Base-by-base conservation (phyloP, 2,888 invertebrate species). In the Acanthosepion lycidas region DNA sequence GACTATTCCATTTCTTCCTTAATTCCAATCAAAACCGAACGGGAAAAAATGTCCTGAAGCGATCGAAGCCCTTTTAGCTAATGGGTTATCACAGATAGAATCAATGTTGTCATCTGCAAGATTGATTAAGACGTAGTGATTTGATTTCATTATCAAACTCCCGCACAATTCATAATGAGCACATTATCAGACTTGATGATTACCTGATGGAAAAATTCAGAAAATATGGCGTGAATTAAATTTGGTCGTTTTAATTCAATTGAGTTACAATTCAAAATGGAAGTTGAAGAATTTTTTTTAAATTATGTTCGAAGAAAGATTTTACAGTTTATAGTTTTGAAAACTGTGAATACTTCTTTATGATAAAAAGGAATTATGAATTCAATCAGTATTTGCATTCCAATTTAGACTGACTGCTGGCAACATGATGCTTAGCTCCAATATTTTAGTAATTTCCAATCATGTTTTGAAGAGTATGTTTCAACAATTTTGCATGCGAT, bases 31-130 rank as follows among this genome's bases (percentile, higher is more conserved):
- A 78, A n/a, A n/a, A 78, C 18, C n/a, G 18, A 78, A 78, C 15
- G n/a, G 18, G 42, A 64, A 33, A 78, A 78, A 78, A 78, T 78
- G 78, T 78, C 78, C 33, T 33, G n/a, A 78, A 33, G 78, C 78
- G 78, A 78, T 78, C 33, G 78, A 78, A 78, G 15, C 78, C 15
- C n/a, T 20, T 78, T n/a, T n/a, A 15, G 12, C n/a, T 78, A 78
- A 78, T 78, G 78, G 78, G n/a, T 33, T 78, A 78, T 78, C 78
- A 78, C n/a, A 33, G n/a, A 78, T n/a, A 78, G n/a, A 78, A 78
- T n/a, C 78, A n/a, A 9, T 78, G n/a, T 78, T 78, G 78, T n/a
- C 78, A 78, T 78, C 78, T 78, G 78, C n/a, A 78, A 78, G n/a
- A 33, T n/a, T 78, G 78, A 78, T 78, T 78, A 78, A 78, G 33